Base-by-base conservation (phyloP, 2,797 vertebrate species). In the Bovichtus variegatus region DNA sequence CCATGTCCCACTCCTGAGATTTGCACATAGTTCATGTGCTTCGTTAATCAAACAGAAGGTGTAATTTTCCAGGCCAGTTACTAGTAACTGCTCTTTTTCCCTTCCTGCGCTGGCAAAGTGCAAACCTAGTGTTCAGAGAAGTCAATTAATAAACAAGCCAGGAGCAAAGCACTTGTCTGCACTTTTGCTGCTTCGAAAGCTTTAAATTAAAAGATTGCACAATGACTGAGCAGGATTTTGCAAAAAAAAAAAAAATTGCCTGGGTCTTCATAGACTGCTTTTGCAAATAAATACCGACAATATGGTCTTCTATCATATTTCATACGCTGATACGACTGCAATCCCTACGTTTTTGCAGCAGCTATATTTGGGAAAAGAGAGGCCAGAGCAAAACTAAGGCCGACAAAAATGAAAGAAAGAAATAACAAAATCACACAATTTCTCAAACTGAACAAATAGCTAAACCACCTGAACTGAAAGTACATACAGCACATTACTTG, bases 1-100 rank as follows among this genome's bases (percentile, higher is more conserved):
- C 27, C 8, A 57, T 19, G 40, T 61, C 50, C 43, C 21, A 54
- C 50, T 85, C 85, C 76, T 86, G 86, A 90, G 84, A 78, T 71
- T 64, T 79, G 50, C 69, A 76, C 69, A 79, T 78, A 80, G 71
- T 85, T 67, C 38, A 62, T 23, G 53, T 71, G 40, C 50, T 85
- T 67, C 62, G 31, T 51, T 34, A 36, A 44, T 72, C 8, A 63
- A 41, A 46, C n/a, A 78, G 6, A 64, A 68, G 70, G 6, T 43
- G 3, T 36, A 9, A 43, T 78, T 82, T 58, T 44, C 11, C 9
- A 47, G 19, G 18, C 3, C 44, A 54, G 25, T 23, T 51, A 27
- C 51, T 38, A 38, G 29, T 76, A 53, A 21, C 10, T 71, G 27
- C 36, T 62, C n/a, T 66, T 16, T 23, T 49, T 54, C 62, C n/a